A percentile compares a stretch with the other conserved stretches of the same genome.
Conservation (phyloP, 2,113 vertebrate genomes). For the Synodontis membranacea region DNA sequence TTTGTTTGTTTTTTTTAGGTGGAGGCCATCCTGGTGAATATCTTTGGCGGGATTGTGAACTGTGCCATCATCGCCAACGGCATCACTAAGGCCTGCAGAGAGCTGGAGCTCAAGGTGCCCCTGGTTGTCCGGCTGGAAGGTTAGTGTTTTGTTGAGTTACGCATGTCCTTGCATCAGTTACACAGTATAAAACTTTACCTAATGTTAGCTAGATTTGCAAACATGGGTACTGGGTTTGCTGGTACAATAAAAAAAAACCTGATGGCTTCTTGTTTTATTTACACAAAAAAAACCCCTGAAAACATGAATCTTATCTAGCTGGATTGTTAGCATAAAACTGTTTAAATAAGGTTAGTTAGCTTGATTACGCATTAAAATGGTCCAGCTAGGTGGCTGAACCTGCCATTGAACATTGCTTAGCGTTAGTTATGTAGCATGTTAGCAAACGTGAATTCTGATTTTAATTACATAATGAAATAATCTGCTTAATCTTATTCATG, state of each 20-base stretch:
- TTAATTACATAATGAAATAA: neutral
- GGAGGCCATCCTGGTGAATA: slow-evolving; percentile 96
- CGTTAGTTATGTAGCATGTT: neutral
- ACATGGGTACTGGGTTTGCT: neutral
- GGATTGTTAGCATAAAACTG: neutral
- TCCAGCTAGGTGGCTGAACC: no score
- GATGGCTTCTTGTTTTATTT: neutral
- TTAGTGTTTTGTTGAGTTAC: slow-evolving; percentile 60
- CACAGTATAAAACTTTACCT: neutral
- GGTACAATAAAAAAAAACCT: neutral
- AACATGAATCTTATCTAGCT: neutral
- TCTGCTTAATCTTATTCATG: neutral
- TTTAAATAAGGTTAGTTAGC: neutral
- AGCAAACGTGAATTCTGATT: neutral
- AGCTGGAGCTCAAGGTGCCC: slow-evolving; percentile 91
- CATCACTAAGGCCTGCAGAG: slow-evolving; percentile 93
- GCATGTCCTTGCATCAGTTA: neutral
- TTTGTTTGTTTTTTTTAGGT: slow-evolving; percentile 81
- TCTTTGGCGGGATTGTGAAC: slow-evolving; percentile 97
- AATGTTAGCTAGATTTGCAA: neutral
- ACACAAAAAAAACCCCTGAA: neutral
- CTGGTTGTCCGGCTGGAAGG: slow-evolving; percentile 96
- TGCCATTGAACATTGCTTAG: no score
- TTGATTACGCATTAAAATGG: no score
- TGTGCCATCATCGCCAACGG: slow-evolving; percentile 97